Conservation (phyloP, 2,888 invertebrate species). For the Buathra laborator region DNA sequence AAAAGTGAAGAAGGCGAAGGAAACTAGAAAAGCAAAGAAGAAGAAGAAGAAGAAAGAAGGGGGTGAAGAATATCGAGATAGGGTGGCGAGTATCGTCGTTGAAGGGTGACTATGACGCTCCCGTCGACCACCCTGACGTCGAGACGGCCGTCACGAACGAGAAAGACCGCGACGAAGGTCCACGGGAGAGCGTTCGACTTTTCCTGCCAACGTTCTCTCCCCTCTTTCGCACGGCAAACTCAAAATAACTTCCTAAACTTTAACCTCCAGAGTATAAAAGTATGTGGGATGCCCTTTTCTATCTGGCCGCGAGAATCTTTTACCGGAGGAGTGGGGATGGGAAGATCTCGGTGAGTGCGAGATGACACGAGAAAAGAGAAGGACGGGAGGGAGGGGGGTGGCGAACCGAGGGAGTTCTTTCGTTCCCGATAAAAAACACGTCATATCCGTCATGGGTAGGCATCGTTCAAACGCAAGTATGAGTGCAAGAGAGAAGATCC, state of each 20-base stretch:
- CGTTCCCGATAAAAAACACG: slow-evolving; percentile 79
- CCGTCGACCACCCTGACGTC: slow-evolving; percentile 78
- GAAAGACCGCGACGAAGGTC: slow-evolving; percentile 32
- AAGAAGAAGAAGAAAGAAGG: slow-evolving; percentile 58
- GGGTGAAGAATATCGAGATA: slow-evolving; percentile 64
- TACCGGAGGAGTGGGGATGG: slow-evolving; percentile 23
- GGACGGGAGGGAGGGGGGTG: background rate
- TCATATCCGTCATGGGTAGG: slow-evolving; percentile 76
- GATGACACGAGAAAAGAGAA: slow-evolving; percentile 47
- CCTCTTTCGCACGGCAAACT: slow-evolving; percentile 72
- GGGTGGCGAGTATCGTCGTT: slow-evolving; percentile 67
- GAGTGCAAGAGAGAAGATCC: slow-evolving; percentile 67
- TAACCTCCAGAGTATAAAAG: slow-evolving; percentile 81
- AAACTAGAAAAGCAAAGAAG: slow-evolving; percentile 45
- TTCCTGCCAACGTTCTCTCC: slow-evolving; percentile 23
- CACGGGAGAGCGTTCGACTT: slow-evolving; percentile 23
- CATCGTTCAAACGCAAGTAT: slow-evolving; percentile 58
- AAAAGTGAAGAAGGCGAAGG: slow-evolving; percentile 18
- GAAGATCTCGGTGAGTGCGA: slow-evolving; percentile 53
- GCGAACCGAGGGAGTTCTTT: slow-evolving; percentile 51
- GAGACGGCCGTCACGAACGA: slow-evolving; percentile 56
- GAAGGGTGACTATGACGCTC: slow-evolving; percentile 78
- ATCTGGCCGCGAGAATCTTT: slow-evolving; percentile 79
- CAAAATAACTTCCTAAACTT: slow-evolving; percentile 83
- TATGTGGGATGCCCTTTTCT: slow-evolving; percentile 77